A percentile compares a stretch with the other conserved stretches of the same genome.
Evolutionary conservation across 23 tunicate species (phyloP).

Genomic region (Phallusia fumigata): DNA sequence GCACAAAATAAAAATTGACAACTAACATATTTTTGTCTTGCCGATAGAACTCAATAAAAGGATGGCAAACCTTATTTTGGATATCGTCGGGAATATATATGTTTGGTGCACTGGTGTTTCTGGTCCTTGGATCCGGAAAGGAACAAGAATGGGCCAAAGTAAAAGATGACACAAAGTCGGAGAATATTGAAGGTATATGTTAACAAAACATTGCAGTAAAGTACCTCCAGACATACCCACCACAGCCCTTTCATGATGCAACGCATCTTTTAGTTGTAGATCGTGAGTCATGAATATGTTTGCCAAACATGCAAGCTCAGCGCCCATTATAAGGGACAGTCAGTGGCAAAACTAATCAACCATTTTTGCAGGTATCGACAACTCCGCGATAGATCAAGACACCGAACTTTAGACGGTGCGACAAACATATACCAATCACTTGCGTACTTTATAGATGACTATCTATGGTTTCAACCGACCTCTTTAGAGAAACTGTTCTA

Average conservation of each 20-base stretch:
- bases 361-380: not conserved
- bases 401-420: not conserved
- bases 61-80: constrained; percentile 45
- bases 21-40: not conserved
- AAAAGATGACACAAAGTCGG: not conserved
- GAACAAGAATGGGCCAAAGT: constrained; percentile 41
- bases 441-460: too few relatives aligned
- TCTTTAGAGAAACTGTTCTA: too few relatives aligned
- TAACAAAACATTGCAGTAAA: too few relatives aligned
- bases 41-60: not conserved
- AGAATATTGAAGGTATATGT: not conserved
- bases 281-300: too few relatives aligned
- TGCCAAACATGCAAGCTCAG: too few relatives aligned
- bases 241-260: too few relatives aligned
- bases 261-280: too few relatives aligned
- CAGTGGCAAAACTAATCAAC: too few relatives aligned
- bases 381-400: not conserved
- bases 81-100: constrained; percentile 20
- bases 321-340: too few relatives aligned
- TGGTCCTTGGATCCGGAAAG: constrained; percentile 25
- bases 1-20: not conserved
- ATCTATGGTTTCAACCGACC: too few relatives aligned
- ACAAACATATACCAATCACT: too few relatives aligned
- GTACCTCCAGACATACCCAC: too few relatives aligned
- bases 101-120: constrained; percentile 20